A percentile compares a stretch with the other conserved stretches of the same genome.
These are phyloP conservation scores for Phylloscopus trochiloides DNA, from an alignment of 2,113 vertebrate genomes.

Conservation along the genomic window DNA sequence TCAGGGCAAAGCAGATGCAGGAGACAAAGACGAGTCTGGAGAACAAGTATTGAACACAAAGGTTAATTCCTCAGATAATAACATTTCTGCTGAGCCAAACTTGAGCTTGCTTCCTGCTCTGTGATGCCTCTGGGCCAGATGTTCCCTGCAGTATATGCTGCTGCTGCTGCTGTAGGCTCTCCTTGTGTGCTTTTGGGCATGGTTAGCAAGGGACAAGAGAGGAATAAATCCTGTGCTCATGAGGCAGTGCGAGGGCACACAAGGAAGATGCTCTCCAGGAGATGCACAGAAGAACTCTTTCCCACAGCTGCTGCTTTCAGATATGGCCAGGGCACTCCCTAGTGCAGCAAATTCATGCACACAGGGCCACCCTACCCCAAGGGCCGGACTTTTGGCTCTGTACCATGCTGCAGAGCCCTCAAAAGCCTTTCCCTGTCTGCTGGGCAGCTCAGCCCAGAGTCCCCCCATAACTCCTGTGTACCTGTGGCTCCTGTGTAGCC, in stretches of 20 bases:
- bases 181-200: neutral
- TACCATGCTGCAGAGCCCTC: neutral
- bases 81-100: neutral
- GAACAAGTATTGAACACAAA: conserved; percentile 12
- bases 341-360: neutral
- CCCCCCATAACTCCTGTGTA: neutral
- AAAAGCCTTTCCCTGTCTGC: neutral
- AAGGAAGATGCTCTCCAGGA: neutral
- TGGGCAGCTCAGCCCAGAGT: neutral
- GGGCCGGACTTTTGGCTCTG: neutral
- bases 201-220: neutral
- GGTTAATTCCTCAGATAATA: conserved; percentile 42
- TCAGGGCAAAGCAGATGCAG: neutral
- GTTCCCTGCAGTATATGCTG: neutral
- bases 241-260: neutral
- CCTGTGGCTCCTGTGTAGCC: neutral
- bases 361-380: neutral
- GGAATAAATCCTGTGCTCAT: neutral
- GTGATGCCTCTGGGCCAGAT: neutral
- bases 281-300: neutral
- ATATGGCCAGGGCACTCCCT: rapidly evolving
- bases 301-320: neutral
- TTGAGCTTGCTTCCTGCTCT: neutral
- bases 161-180: neutral
- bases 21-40: neutral